Conservation (phyloP, 2,888 invertebrate genomes). For the Drosophila neotestacea region DNA sequence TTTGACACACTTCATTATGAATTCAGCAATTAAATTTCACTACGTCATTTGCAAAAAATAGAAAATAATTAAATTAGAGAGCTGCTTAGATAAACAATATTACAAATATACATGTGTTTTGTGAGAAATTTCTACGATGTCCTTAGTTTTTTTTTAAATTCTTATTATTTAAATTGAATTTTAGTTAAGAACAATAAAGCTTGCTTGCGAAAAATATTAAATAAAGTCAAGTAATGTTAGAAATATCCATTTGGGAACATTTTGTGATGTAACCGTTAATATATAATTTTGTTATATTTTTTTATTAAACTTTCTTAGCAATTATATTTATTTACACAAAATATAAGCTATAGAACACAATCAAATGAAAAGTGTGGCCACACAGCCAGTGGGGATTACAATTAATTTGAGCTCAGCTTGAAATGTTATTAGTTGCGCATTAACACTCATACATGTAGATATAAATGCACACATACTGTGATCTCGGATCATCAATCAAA, state of each 20-base stretch:
- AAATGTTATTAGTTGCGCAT: conserved; percentile 63
- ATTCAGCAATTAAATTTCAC: conserved; percentile 6
- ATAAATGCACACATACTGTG: conserved; percentile 8
- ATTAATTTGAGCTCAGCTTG: conserved; percentile 54
- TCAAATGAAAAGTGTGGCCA: not conserved
- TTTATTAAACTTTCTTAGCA: no score
- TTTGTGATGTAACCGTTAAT: no score
- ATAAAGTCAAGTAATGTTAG: no score
- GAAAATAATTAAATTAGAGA: not conserved
- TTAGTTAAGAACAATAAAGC: no score
- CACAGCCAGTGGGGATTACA: conserved; percentile 14
- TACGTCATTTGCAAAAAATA: not conserved
- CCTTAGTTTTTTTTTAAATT: no score
- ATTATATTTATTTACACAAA: not conserved
- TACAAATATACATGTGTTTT: not conserved
- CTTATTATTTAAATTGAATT: no score
- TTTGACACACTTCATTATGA: not conserved
- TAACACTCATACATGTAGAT: conserved; percentile 52
- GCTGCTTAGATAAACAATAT: not conserved
- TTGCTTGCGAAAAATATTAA: no score
- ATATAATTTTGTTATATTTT: no score
- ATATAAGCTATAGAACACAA: no score
- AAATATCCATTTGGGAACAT: no score
- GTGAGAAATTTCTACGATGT: no score
- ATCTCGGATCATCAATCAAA: conserved; percentile 65